phyloP scores from a whole-genome alignment of 2,888 invertebrate genomes.

The Pharmacophagus antenor region DNA sequence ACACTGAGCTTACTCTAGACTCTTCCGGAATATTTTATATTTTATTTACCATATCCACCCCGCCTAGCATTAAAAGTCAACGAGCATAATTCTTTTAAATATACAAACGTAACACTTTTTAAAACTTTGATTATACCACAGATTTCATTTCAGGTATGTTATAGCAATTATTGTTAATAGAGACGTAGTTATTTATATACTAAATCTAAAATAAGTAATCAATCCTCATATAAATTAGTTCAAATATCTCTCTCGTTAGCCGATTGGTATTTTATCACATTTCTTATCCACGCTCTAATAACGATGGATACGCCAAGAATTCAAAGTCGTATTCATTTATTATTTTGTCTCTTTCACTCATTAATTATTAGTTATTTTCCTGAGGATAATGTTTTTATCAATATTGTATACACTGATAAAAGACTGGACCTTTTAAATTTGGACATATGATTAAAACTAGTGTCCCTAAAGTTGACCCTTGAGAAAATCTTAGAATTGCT shows the following conservation, averaged over 20 bases:
- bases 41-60: not conserved
- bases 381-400: not conserved
- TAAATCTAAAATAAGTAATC: not conserved
- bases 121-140: no score
- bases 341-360: not conserved
- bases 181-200: not conserved
- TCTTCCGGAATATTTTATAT: conserved; percentile 1
- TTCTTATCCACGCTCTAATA: conserved; percentile 14
- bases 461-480: no score
- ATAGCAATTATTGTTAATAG: not conserved
- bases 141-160: not conserved
- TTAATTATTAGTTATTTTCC: not conserved
- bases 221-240: not conserved
- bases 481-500: no score
- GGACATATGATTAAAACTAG: no score
- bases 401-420: no score
- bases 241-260: conserved; percentile 8
- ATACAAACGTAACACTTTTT: not conserved
- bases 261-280: conserved; percentile 17
- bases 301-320: not conserved
- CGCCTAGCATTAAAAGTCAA: not conserved
- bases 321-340: not conserved
- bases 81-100: not conserved
- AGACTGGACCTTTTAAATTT: no score
- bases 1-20: not conserved